phyloP scores from a whole-genome alignment of 2,888 invertebrate genomes.

The Xestia rhomboidea region DNA sequence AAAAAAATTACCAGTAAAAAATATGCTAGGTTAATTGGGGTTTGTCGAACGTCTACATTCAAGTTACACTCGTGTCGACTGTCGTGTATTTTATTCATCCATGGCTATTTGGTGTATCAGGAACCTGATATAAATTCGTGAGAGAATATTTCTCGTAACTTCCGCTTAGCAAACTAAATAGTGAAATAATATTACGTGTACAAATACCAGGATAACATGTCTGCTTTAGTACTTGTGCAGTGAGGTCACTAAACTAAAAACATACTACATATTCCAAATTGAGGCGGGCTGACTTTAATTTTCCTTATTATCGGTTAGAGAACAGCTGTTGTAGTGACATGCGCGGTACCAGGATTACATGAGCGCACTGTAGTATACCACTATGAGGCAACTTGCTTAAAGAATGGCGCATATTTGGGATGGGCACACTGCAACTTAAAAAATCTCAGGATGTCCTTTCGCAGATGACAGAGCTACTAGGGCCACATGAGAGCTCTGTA shows the following conservation, averaged over 20 bases:
- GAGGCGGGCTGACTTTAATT: background rate
- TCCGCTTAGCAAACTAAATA: conserved; percentile 7
- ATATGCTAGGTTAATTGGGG: background rate
- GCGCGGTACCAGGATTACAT: conserved; percentile 32
- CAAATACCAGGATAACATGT: conserved; percentile 31
- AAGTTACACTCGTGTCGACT: background rate
- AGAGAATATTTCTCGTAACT: background rate
- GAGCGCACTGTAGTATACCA: background rate
- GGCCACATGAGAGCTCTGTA: background rate
- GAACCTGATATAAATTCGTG: background rate
- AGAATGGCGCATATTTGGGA: background rate
- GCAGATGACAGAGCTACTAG: conserved; percentile 25
- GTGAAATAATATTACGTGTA: conserved; percentile 2
- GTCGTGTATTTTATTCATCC: background rate
- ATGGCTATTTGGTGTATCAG: background rate
- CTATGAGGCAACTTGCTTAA: background rate
- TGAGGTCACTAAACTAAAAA: conserved; percentile 17
- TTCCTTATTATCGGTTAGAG: background rate
- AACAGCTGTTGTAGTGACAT: conserved; percentile 24
- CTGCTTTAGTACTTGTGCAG: conserved; percentile 8
- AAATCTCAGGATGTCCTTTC: conserved; percentile 2
- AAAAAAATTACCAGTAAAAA: background rate
- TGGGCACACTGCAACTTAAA: background rate
- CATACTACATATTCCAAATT: background rate
- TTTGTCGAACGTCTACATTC: background rate